Percentiles rank a stretch among this genome's conserved stretches.
These are phyloP conservation scores for Microctonus brassicae DNA, from an alignment of 2,888 invertebrate species.

Conservation along the genomic window DNA sequence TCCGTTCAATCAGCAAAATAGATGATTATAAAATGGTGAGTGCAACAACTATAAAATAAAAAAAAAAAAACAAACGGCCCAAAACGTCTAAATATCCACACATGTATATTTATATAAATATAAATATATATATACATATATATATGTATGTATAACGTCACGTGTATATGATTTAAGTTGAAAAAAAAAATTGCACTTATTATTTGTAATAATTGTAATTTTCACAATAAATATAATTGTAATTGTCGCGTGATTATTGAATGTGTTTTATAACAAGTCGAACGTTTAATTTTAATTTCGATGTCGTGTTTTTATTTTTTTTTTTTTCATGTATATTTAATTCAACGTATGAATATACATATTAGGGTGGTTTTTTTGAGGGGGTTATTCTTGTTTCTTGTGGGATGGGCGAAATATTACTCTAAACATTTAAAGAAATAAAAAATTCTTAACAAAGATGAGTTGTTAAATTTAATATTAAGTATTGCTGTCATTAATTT, in stretches of 20 bases:
- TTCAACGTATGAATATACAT: slow-evolving; percentile 31
- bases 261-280: slow-evolving; percentile 62
- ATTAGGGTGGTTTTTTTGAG: slow-evolving; percentile 46
- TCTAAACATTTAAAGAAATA: too few relatives aligned
- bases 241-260: slow-evolving; percentile 57
- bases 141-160: slow-evolving; percentile 55
- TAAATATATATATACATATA: slow-evolving; percentile 37
- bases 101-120: slow-evolving; percentile 52
- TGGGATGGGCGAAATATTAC: too few relatives aligned
- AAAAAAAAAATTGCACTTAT: slow-evolving; percentile 58
- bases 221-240: slow-evolving; percentile 48
- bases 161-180: slow-evolving; percentile 60
- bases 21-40: slow-evolving; percentile 99
- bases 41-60: slow-evolving; percentile 68
- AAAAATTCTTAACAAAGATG: too few relatives aligned
- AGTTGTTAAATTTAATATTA: too few relatives aligned
- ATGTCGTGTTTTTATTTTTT: too few relatives aligned
- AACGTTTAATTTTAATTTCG: slow-evolving; percentile 60
- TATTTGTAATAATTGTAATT: slow-evolving; percentile 58
- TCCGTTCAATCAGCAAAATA: slow-evolving; percentile 98
- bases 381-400: too few relatives aligned
- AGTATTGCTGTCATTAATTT: too few relatives aligned
- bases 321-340: slow-evolving; percentile 58
- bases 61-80: slow-evolving; percentile 61
- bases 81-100: slow-evolving; percentile 40